Evolutionary conservation across 2,888 invertebrate species (phyloP).

Genomic region (Nephrotoma appendiculata): DNA sequence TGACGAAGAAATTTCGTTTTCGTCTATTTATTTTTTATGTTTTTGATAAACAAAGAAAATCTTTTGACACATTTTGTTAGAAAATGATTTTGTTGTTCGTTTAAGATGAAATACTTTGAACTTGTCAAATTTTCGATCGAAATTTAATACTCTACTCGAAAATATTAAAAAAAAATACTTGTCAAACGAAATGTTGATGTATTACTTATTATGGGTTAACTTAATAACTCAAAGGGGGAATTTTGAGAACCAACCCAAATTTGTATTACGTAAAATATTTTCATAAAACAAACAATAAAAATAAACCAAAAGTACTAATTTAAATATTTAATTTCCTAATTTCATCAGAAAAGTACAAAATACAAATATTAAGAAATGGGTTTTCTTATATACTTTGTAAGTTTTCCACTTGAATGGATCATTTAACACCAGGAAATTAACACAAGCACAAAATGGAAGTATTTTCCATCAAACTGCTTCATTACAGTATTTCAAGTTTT

Average conservation of each 20-base stretch:
- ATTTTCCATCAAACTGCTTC: background rate
- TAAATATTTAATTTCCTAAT: background rate
- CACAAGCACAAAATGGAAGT: background rate
- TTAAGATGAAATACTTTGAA: background rate
- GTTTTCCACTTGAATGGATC: background rate
- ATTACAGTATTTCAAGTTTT: background rate
- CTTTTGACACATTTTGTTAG: background rate
- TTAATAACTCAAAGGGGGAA: background rate
- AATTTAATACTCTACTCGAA: background rate
- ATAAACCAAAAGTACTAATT: background rate
- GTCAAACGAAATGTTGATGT: background rate
- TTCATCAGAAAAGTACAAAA: background rate
- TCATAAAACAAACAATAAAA: background rate
- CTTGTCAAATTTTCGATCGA: background rate
- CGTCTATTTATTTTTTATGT: background rate
- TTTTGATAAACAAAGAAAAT: background rate
- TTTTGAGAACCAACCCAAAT: background rate
- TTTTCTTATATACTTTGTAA: background rate
- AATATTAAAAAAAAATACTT: background rate
- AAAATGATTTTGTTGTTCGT: background rate
- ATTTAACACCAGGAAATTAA: background rate
- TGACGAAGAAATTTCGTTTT: background rate
- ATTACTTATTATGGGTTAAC: background rate
- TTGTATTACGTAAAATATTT: background rate
- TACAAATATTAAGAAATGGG: background rate